These are phyloP conservation scores for Lerema accius DNA, from an alignment of 1,140 invertebrate species.

Conservation along the genomic window DNA sequence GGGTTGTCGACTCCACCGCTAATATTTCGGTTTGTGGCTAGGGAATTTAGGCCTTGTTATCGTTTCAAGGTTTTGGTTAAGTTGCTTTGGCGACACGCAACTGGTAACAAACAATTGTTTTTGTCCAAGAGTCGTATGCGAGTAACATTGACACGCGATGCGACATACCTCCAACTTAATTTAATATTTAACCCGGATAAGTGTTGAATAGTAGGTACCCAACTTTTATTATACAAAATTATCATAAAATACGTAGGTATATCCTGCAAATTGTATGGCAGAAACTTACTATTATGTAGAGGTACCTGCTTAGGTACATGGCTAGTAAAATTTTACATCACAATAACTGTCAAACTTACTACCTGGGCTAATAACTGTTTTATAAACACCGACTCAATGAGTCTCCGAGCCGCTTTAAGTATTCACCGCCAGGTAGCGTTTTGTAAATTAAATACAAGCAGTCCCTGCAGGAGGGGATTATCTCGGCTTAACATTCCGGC, in stretches of 20 bases:
- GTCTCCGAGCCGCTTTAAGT: constrained; percentile 52
- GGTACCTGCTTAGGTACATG: too few relatives aligned
- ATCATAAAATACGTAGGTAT: too few relatives aligned
- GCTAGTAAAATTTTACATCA: not conserved
- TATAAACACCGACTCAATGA: constrained; percentile 62
- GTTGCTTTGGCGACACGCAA: constrained; percentile 21
- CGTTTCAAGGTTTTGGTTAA: constrained; percentile 30
- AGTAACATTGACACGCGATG: constrained; percentile 21
- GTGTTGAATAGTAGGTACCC: too few relatives aligned
- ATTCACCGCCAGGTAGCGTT: constrained; percentile 73
- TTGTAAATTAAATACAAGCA: constrained; percentile 68
- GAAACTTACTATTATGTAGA: not conserved
- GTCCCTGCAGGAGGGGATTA: constrained; percentile 56
- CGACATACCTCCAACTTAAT: not conserved
- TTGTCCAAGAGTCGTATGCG: constrained; percentile 1
- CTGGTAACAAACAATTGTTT: constrained; percentile 20
- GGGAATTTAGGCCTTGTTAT: constrained; percentile 33
- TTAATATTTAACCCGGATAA: not conserved
- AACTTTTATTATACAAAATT: too few relatives aligned
- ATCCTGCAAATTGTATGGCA: not conserved
- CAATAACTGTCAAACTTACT: constrained; percentile 30
- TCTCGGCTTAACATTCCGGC: constrained; percentile 74
- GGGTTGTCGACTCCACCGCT: constrained; percentile 45
- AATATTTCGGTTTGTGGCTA: constrained; percentile 35
- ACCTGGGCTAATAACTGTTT: constrained; percentile 54